Conservation (phyloP, 2,888 invertebrate species). For the Brachynemurus nebulosus region DNA sequence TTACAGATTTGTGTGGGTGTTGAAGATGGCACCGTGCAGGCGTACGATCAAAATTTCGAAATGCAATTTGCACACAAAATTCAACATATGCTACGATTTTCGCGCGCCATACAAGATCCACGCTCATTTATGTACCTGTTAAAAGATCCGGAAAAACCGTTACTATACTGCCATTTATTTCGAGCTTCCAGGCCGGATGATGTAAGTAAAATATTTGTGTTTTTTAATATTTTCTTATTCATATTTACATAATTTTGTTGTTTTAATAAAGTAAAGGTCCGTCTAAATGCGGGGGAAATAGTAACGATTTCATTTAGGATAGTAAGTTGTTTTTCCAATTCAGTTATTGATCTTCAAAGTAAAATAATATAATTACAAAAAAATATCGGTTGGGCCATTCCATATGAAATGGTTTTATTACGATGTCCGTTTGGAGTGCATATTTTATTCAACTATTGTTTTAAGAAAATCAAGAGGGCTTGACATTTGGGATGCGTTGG, state of each 20-base stretch:
- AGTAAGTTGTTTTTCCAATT: no score
- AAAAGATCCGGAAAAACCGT: conserved; percentile 55
- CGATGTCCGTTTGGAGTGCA: no score
- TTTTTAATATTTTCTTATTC: not conserved
- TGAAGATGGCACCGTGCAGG: conserved; percentile 53
- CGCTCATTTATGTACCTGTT: conserved; percentile 57
- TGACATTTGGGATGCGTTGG: no score
- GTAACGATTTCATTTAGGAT: no score
- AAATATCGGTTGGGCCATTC: no score
- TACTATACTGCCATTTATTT: conserved; percentile 58
- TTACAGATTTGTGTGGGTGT: conserved; percentile 57
- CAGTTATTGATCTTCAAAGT: no score
- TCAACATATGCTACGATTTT: conserved; percentile 42
- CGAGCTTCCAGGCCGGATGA: conserved; percentile 48
- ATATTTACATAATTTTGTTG: not conserved
- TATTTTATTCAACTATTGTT: no score
- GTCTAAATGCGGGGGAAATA: no score
- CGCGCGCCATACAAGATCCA: conserved; percentile 29
- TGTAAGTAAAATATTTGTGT: conserved; percentile 38
- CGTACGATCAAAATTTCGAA: conserved; percentile 56
- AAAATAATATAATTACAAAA: no score
- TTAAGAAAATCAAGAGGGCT: no score
- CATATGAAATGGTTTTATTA: no score
- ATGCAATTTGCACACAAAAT: conserved; percentile 49
- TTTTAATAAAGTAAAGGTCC: no score